These are phyloP conservation scores for Pyrocephalus nanus DNA, from an alignment of 2,797 vertebrate species.

Conservation along the genomic window DNA sequence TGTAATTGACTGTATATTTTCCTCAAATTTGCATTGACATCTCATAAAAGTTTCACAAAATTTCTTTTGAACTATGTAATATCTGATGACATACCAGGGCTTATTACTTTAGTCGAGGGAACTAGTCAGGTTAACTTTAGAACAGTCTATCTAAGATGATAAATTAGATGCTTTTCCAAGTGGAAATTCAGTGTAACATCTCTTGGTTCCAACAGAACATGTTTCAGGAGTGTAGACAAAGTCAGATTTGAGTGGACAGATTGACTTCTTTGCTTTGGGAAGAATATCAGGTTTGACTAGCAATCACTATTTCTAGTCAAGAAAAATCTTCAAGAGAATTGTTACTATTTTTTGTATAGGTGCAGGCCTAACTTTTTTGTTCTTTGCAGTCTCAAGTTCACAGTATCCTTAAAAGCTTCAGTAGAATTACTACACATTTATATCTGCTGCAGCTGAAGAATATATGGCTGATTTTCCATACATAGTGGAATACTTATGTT, in stretches of 20 bases:
- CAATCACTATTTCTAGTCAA: not conserved
- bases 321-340: not conserved
- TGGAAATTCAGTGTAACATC: not conserved
- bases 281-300: not conserved
- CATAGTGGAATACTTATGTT: not conserved
- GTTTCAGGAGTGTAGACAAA: not conserved
- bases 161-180: not conserved
- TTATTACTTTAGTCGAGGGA: not conserved
- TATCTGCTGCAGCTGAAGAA: not conserved
- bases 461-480: not conserved
- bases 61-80: not conserved
- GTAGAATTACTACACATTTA: not conserved
- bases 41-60: not conserved
- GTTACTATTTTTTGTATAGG: not conserved
- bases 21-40: not conserved
- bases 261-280: not conserved
- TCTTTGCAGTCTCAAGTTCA: not conserved
- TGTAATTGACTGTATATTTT: not conserved
- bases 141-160: not conserved
- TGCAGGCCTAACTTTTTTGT: not conserved
- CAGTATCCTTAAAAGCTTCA: not conserved
- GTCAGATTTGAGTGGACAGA: not conserved
- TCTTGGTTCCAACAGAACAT: not conserved
- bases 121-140: not conserved
- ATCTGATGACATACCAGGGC: not conserved